Evolutionary conservation across 2,888 invertebrate genomes (phyloP).

Genomic region (Iselma pallidipennis): DNA sequence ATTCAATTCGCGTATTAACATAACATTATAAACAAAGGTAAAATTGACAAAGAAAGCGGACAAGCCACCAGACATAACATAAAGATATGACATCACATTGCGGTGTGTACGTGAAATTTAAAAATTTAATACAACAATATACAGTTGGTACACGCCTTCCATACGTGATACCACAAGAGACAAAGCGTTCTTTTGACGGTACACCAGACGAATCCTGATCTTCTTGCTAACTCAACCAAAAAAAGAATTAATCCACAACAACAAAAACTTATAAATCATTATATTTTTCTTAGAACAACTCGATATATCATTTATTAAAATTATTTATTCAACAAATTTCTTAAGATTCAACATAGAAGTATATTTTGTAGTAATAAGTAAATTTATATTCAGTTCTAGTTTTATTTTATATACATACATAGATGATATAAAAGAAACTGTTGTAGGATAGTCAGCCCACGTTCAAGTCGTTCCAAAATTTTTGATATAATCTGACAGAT

Average conservation of each 20-base stretch:
- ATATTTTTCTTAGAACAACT: not conserved
- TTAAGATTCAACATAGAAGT: not conserved
- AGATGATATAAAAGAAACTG: not conserved
- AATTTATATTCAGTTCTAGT: not conserved
- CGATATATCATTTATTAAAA: no score
- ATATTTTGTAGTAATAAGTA: not conserved
- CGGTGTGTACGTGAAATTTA: not conserved
- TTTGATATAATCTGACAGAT: constrained; percentile 54
- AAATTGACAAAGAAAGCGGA: constrained; percentile 14
- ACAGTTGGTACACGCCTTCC: not conserved
- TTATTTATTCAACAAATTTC: no score
- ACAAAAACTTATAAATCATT: not conserved
- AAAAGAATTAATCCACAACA: no score
- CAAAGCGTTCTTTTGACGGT: not conserved
- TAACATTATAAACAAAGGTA: constrained; percentile 16
- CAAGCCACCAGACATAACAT: not conserved
- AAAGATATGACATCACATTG: not conserved
- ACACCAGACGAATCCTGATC: not conserved
- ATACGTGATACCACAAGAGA: not conserved
- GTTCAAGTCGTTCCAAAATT: constrained; percentile 48
- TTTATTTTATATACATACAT: not conserved
- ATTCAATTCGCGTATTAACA: constrained; percentile 8
- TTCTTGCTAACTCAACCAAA: not conserved
- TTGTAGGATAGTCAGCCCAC: constrained; percentile 51
- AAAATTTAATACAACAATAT: not conserved